A percentile compares a stretch with the other conserved stretches of the same genome.
phyloP scores from a whole-genome alignment of 1,140 invertebrate species.

The Hylaeus volcanicus region DNA sequence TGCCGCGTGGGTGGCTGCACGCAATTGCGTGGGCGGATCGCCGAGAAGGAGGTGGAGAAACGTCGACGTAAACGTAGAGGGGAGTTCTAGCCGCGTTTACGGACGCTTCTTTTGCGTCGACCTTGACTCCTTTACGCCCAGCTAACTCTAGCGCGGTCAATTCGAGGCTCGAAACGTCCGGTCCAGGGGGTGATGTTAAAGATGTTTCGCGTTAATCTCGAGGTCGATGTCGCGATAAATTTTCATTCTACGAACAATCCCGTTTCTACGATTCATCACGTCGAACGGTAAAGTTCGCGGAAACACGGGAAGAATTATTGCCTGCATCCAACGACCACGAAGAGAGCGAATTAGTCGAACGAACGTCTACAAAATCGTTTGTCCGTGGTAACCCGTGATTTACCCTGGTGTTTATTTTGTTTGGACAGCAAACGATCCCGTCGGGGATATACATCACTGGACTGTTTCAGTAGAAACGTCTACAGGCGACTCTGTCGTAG shows the following conservation, averaged over 20 bases:
- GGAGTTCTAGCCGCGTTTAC: conserved; percentile 14
- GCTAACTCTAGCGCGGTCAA: neutral
- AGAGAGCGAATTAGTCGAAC: conserved; percentile 9
- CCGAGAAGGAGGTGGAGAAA: conserved; percentile 16
- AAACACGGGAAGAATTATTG: conserved; percentile 5
- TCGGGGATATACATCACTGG: conserved; percentile 16
- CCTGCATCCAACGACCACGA: neutral
- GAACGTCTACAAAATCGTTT: conserved; percentile 5
- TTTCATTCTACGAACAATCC: neutral
- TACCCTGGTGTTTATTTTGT: neutral
- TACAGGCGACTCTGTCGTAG: conserved; percentile 43
- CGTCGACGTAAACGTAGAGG: conserved; percentile 28
- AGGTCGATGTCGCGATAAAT: neutral
- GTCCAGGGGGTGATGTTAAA: too few relatives aligned
- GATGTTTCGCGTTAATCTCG: too few relatives aligned
- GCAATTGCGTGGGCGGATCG: conserved; percentile 57
- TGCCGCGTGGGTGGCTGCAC: conserved; percentile 63
- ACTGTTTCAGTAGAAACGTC: conserved; percentile 26
- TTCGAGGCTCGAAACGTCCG: neutral
- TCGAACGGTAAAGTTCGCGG: neutral
- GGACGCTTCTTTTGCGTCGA: conserved; percentile 5
- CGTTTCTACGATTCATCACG: neutral
- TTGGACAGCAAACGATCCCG: neutral
- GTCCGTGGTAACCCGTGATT: neutral
- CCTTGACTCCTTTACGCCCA: conserved; percentile 20